phyloP scores from a whole-genome alignment of 2,113 vertebrate genomes.

The Dasypus novemcinctus region DNA sequence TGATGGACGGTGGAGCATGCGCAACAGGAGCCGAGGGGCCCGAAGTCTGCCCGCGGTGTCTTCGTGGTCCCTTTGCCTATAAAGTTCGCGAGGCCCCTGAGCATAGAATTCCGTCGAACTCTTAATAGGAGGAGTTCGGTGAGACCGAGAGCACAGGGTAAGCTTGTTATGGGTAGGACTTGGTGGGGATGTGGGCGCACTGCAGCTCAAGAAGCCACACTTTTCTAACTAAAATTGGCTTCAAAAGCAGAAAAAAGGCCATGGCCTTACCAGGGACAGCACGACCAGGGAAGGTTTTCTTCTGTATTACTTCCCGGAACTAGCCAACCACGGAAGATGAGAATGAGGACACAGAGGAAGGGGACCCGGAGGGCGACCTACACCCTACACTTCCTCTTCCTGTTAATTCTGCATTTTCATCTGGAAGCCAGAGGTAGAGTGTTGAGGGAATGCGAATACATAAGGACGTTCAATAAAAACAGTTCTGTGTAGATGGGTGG shows the following conservation, averaged over 20 bases:
- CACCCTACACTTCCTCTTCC: accelerated
- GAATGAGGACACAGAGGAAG: too few species aligned
- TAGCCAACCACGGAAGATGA: not conserved
- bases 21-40: not conserved
- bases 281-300: not conserved
- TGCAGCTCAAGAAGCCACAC: too few species aligned
- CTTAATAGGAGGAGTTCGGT: too few species aligned
- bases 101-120: not conserved
- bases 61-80: not conserved
- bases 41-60: accelerated
- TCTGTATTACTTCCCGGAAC: not conserved
- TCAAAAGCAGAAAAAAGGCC: not conserved
- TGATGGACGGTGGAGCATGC: too few species aligned
- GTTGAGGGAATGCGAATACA: not conserved
- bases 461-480: not conserved
- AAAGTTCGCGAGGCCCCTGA: not conserved
- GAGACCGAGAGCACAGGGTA: not conserved
- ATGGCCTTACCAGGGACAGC: too few species aligned
- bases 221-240: not conserved
- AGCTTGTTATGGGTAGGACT: not conserved
- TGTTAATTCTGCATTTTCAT: not conserved
- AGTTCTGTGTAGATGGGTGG: not conserved
- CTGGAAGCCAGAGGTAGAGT: not conserved
- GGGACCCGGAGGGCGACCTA: accelerated
- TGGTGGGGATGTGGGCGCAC: too few species aligned